Evolutionary conservation across 2,797 vertebrate genomes (phyloP).

Genomic region (Syngnathus rostellatus): DNA sequence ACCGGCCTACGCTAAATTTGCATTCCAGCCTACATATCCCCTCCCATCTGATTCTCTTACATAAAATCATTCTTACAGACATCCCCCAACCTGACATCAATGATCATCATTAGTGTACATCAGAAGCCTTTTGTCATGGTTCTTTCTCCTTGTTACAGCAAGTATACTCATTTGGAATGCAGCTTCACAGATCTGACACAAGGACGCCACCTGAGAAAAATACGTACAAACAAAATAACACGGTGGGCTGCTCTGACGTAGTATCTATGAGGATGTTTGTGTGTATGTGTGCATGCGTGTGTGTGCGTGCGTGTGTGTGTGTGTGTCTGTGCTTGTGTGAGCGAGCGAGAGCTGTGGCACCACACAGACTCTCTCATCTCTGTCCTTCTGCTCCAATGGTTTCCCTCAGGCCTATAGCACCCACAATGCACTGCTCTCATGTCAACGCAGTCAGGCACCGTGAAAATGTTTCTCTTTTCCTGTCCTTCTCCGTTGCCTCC

Average conservation of each 20-base stretch:
- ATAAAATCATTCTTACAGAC: constrained; percentile 46
- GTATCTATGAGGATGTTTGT: background rate
- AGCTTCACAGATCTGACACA: constrained; percentile 25
- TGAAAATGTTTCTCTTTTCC: constrained; percentile 50
- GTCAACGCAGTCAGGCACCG: constrained; percentile 56
- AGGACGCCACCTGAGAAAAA: constrained; percentile 24
- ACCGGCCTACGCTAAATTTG: constrained; percentile 55
- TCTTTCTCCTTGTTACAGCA: constrained; percentile 8
- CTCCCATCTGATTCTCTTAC: constrained; percentile 53
- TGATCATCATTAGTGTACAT: constrained; percentile 30
- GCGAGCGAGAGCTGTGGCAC: constrained; percentile 23
- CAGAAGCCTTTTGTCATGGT: constrained; percentile 21
- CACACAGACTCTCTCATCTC: constrained; percentile 54
- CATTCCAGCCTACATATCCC: constrained; percentile 57
- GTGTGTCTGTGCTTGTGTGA: constrained; percentile 21
- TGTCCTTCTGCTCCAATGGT: constrained; percentile 65
- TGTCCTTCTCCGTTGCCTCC: constrained; percentile 37
- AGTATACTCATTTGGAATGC: constrained; percentile 19
- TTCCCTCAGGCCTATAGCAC: constrained; percentile 54
- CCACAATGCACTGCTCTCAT: constrained; percentile 63
- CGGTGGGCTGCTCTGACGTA: constrained; percentile 25
- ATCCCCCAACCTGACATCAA: constrained; percentile 26
- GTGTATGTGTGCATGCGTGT: constrained; percentile 12
- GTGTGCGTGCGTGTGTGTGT: background rate
- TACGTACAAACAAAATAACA: constrained; percentile 26